These are phyloP conservation scores for Micromys minutus DNA, from an alignment of 2,113 vertebrate species.

Conservation along the genomic window DNA sequence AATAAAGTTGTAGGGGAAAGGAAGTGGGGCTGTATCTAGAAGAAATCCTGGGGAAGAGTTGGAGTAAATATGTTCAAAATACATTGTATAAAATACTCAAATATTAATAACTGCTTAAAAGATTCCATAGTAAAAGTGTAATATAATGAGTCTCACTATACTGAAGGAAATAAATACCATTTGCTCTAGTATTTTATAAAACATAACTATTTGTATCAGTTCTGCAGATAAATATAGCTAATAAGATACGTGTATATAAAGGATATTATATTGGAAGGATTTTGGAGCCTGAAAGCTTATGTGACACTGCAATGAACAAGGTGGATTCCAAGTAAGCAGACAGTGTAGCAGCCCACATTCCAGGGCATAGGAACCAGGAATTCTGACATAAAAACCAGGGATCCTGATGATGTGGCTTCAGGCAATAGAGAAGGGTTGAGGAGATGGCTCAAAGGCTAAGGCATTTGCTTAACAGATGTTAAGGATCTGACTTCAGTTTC, in stretches of 20 bases:
- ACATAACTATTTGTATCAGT: constrained; percentile 17
- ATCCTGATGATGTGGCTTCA: neutral
- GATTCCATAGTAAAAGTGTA: neutral
- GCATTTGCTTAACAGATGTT: neutral
- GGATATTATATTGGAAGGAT: neutral
- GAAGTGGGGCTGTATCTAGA: neutral
- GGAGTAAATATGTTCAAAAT: neutral
- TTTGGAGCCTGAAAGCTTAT: neutral
- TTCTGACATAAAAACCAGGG: neutral
- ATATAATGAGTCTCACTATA: neutral
- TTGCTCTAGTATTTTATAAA: constrained; percentile 12
- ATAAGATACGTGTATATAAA: neutral
- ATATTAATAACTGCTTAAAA: neutral
- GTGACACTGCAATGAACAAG: neutral
- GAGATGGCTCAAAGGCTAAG: neutral
- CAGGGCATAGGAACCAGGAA: neutral
- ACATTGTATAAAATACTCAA: neutral
- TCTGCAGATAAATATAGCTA: constrained; percentile 19
- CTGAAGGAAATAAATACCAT: neutral
- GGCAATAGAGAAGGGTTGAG: neutral
- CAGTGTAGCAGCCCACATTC: neutral
- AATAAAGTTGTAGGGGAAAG: neutral
- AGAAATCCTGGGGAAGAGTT: neutral
- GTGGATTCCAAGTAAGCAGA: neutral
- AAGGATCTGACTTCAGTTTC: neutral